Evolutionary conservation across 2,797 vertebrate genomes (phyloP), one percentile per base, ranked within the genome.

Genomic region (Philypnodon macrostomus): DNA sequence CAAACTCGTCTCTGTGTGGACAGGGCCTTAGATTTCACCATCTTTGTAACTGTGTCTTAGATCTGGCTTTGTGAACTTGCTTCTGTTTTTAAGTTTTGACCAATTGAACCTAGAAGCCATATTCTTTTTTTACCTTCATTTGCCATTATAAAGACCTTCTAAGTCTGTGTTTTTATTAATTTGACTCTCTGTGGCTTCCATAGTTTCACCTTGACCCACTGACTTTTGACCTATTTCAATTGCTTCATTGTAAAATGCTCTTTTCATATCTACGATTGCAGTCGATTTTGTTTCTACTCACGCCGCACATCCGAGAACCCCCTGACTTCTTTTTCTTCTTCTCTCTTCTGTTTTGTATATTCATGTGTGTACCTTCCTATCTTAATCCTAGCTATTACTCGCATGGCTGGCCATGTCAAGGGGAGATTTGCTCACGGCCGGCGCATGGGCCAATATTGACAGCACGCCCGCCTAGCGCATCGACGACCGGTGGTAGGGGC

Each of bases 321-420:
- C 66, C 60, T 1, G 59, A 55, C 79, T 33, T 9, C 68, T 63
- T n/a, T 44, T 69, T 49, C 65, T 62, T n/a, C 65, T 74, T 69
- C 57, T 18, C 13, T 53, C 58, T 5, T 21, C 63, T 2, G 64
- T 72, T 77, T 85, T 86, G 80, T 81, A 87, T 86, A 86, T 86
- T 86, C 83, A 88, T 81, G 86, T 85, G 81, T 83, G 81, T 84
- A 81, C 84, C 76, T 81, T 83, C 79, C 86, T 83, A 80, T 86
- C 81, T 84, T 85, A 88, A 88, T 88, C 84, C 84, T 79, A 81
- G 79, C 82, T 85, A 86, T 85, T 88, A 88, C 81, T 81, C 78
- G 82, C 81, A 85, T 87, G 85, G 82, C 79, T 77, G 78, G 70
- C 77, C 85, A 67, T 85, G 84, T 87, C 84, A 77, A 77, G 79